Percentiles rank a stretch among this genome's conserved stretches.
Evolutionary conservation across 2,113 vertebrate genomes (phyloP).

Genomic region (Monopterus albus): DNA sequence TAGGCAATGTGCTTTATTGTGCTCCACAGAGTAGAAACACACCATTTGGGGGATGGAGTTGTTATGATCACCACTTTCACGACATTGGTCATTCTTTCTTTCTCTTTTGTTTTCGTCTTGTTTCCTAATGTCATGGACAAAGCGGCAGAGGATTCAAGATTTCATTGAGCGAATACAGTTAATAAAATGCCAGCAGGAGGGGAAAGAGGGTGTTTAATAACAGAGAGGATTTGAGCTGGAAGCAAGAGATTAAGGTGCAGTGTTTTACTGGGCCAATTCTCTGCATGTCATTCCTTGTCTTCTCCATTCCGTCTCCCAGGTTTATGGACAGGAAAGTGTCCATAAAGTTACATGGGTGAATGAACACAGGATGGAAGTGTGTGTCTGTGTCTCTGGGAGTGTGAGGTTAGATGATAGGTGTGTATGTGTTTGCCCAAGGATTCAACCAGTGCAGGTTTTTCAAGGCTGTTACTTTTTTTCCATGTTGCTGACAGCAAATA

Average conservation of each 20-base stretch:
- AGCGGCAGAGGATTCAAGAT: conserved; percentile 46
- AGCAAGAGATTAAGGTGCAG: conserved; percentile 56
- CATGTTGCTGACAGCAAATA: conserved; percentile 19
- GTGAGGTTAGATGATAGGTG: conserved; percentile 12
- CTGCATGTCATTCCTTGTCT: conserved; percentile 28
- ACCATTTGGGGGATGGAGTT: conserved; percentile 39
- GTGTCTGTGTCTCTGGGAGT: background rate
- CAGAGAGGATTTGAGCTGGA: conserved; percentile 54
- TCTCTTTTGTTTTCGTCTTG: background rate
- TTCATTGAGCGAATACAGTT: conserved; percentile 51
- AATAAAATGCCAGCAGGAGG: conserved; percentile 52
- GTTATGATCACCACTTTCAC: conserved; percentile 32
- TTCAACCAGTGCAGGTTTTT: conserved; percentile 23
- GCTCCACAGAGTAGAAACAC: conserved; percentile 25
- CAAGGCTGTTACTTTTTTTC: conserved; percentile 41
- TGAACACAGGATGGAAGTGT: conserved; percentile 24
- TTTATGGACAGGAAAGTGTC: conserved; percentile 66
- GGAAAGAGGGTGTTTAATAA: conserved; percentile 41
- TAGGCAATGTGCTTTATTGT: conserved; percentile 28
- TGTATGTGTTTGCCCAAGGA: conserved; percentile 9
- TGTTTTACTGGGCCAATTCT: conserved; percentile 66
- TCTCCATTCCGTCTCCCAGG: conserved; percentile 41
- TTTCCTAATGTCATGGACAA: conserved; percentile 37
- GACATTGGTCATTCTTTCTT: conserved; percentile 16
- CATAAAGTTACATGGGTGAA: conserved; percentile 68